phyloP scores from a whole-genome alignment of 2,113 vertebrate genomes.

The Seriola rivoliana region DNA sequence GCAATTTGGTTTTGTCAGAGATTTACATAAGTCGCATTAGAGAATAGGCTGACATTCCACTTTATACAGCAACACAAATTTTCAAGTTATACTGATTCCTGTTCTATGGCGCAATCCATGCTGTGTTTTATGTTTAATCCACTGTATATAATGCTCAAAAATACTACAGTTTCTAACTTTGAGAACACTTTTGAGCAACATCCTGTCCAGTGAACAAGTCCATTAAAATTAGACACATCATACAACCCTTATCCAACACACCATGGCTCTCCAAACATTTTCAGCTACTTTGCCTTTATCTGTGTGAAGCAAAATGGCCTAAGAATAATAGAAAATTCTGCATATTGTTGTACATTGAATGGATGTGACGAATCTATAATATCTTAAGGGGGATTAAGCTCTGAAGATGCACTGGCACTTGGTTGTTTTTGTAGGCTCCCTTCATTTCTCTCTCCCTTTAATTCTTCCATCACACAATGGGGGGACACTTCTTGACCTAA shows the following conservation, averaged over 20 bases:
- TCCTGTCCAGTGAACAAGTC: not conserved
- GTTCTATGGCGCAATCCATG: not conserved
- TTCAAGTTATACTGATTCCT: slow-evolving; percentile 25
- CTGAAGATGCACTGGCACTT: too few species aligned
- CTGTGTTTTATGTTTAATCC: slow-evolving; percentile 15
- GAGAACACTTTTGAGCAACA: not conserved
- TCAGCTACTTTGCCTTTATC: not conserved
- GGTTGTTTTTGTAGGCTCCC: not conserved
- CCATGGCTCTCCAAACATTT: not conserved
- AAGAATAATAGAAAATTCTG: not conserved
- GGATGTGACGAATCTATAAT: not conserved
- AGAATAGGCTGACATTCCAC: slow-evolving; percentile 62
- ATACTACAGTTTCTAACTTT: not conserved
- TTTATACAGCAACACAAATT: slow-evolving; percentile 33
- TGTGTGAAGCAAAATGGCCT: not conserved
- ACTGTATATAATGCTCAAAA: not conserved
- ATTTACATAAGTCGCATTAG: slow-evolving; percentile 82
- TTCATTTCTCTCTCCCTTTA: not conserved
- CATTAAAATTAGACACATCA: not conserved
- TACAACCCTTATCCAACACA: not conserved
- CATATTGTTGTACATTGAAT: not conserved
- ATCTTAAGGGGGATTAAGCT: not conserved
- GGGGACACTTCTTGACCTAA: not conserved
- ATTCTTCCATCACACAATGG: not conserved
- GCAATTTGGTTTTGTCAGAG: slow-evolving; percentile 80